phyloP scores from a whole-genome alignment of 2,888 invertebrate species.

The Ptychoptera contaminata region DNA sequence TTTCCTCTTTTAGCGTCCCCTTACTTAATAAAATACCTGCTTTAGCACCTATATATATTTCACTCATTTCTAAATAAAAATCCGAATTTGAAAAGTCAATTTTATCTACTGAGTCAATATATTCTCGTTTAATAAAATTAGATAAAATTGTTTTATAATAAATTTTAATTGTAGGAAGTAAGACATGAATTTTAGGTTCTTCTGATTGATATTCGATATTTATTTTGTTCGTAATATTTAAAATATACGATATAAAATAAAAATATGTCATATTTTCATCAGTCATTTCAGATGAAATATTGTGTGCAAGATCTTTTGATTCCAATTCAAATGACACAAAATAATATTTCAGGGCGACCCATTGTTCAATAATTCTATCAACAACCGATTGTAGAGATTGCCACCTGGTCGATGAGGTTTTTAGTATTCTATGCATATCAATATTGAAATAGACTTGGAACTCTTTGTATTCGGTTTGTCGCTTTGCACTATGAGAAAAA shows the following conservation, averaged over 20 bases:
- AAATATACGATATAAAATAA: neutral
- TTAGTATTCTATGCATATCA: slow-evolving; percentile 16
- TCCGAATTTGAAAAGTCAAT: neutral
- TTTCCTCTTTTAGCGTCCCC: neutral
- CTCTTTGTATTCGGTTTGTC: slow-evolving; percentile 13
- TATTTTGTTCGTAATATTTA: neutral
- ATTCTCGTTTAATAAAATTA: neutral
- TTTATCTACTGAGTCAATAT: neutral
- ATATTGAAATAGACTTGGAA: slow-evolving; percentile 16
- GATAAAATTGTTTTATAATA: neutral
- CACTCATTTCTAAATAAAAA: slow-evolving; percentile 1
- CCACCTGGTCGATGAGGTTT: slow-evolving; percentile 18
- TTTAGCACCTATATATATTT: slow-evolving; percentile 6
- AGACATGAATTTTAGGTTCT: neutral
- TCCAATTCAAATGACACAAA: too few relatives aligned
- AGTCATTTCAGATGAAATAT: neutral
- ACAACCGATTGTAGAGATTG: slow-evolving; percentile 15
- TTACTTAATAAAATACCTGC: slow-evolving; percentile 4
- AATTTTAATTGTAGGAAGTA: neutral
- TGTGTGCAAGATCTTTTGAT: too few relatives aligned
- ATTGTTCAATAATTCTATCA: slow-evolving; percentile 7
- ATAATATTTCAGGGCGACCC: too few relatives aligned
- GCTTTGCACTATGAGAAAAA: slow-evolving; percentile 17
- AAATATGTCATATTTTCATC: slow-evolving; percentile 1
- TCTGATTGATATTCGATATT: neutral